Conservation (phyloP, 1,140 invertebrate species). For the Druon quercuslanigerum region DNA sequence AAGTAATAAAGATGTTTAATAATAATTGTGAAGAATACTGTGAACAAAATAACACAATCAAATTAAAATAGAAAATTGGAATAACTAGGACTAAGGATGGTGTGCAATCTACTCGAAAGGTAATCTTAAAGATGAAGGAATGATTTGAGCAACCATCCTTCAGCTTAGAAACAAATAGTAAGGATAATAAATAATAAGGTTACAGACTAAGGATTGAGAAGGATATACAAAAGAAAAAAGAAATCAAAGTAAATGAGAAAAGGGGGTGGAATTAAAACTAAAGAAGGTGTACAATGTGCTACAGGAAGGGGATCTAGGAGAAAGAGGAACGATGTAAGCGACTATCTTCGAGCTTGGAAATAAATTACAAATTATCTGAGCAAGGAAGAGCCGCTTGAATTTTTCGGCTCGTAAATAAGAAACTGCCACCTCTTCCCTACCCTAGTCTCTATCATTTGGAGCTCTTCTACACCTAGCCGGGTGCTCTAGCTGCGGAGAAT, state of each 20-base stretch:
- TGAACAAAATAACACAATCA: too few species aligned
- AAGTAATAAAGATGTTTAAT: too few species aligned
- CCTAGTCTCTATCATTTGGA: background rate
- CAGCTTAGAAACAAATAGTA: background rate
- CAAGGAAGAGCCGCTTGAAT: conserved; percentile 29
- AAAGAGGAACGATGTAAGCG: background rate
- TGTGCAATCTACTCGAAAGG: too few species aligned
- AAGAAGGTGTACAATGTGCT: background rate
- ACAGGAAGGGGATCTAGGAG: too few species aligned
- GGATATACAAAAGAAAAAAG: background rate
- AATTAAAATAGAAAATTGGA: too few species aligned
- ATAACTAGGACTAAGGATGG: too few species aligned
- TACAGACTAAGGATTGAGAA: too few species aligned
- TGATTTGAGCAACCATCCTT: too few species aligned
- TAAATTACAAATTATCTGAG: conserved; percentile 32
- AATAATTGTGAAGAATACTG: too few species aligned
- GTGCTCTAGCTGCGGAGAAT: conserved; percentile 7
- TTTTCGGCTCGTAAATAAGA: conserved; percentile 31
- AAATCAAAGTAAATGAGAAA: background rate
- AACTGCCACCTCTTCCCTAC: background rate
- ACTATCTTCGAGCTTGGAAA: conserved; percentile 16
- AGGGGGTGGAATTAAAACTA: background rate
- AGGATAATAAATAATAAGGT: background rate
- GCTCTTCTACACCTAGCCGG: conserved; percentile 13
- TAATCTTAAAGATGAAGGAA: too few species aligned